Evolutionary conservation across 1,140 invertebrate species (phyloP).

Genomic region (Leptonema lineaticorne): DNA sequence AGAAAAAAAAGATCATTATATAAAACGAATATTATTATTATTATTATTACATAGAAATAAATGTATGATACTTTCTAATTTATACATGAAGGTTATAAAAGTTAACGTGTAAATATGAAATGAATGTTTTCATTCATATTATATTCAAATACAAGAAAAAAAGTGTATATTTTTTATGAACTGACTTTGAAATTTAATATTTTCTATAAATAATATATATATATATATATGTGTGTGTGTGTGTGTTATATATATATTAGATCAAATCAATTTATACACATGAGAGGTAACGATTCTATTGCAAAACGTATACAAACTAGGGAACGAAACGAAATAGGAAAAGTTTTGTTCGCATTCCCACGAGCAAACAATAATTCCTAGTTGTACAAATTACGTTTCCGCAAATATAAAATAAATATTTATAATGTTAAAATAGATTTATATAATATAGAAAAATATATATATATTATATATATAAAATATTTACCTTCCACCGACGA

Average conservation of each 20-base stretch:
- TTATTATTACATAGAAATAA: no score
- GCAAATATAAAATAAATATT: not conserved
- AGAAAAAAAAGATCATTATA: no score
- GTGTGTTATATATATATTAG: no score
- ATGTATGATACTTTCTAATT: no score
- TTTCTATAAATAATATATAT: not conserved
- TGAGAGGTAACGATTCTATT: not conserved
- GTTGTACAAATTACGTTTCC: not conserved
- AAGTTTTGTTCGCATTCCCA: not conserved
- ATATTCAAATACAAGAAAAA: not conserved
- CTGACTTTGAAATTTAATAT: not conserved
- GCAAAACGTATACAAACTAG: not conserved
- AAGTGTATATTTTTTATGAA: not conserved
- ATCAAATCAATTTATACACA: conserved; percentile 7
- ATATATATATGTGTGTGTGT: not conserved
- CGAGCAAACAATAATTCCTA: conserved; percentile 2
- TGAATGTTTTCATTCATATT: not conserved
- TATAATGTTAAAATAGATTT: not conserved
- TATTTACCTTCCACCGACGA: conserved; percentile 53
- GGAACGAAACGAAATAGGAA: conserved; percentile 15
- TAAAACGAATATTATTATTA: not conserved
- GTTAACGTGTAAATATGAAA: no score
- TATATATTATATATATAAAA: not conserved
- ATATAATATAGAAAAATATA: not conserved
- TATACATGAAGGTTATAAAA: no score